Evolutionary conservation across 2,797 vertebrate species (phyloP), one percentile per base, ranked within the genome.

Genomic region (Sebastolobus altivelis): DNA sequence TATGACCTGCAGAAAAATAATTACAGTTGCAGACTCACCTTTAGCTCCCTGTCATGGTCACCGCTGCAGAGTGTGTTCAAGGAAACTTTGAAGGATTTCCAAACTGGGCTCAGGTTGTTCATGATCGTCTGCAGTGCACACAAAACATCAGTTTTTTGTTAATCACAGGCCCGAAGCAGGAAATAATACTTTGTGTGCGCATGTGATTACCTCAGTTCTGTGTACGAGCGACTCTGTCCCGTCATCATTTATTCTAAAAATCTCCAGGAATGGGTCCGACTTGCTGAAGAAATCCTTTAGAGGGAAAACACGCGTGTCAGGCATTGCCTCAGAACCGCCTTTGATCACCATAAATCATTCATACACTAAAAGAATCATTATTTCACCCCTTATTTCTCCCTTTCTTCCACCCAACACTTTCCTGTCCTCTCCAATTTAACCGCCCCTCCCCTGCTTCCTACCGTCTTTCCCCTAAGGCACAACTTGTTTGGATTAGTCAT

Each of bases 251-350:
- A 99, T 95, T 82, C 98, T 96, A 87, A 99, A 99, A 85, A 99
- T 99, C 95, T 99, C 99, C 94, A 99, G 95, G 91, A 99, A 99
- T 43, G 99, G 98, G 90, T 99, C 98, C 14, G 99, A 99, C 94
- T 99, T 99, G 94, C 99, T 99, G 97, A 99, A 99, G 95, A 99
- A 99, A 95, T 99, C 99, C 99, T 99, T 92, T 89, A 95, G 91
- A 93, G 89, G 75, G 69, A 86, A 85, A 83, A 87, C 37, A 80
- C 0, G 7, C 43, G 25, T 56, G 78, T 86, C 49, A 89, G 73
- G 13, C 35, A 73, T 59, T 69, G 77, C 69, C 82, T 84, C 69
- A 72, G 79, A 80, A 54, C 38, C 60, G 37, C 59, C 72, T 91
- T 84, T 90, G 83, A 91, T 84, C 71, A 72, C 65, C 76, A 89